Evolutionary conservation across 2,113 vertebrate genomes (phyloP), one percentile per base, ranked within the genome.

Genomic region (Nannobrachium achirus): DNA sequence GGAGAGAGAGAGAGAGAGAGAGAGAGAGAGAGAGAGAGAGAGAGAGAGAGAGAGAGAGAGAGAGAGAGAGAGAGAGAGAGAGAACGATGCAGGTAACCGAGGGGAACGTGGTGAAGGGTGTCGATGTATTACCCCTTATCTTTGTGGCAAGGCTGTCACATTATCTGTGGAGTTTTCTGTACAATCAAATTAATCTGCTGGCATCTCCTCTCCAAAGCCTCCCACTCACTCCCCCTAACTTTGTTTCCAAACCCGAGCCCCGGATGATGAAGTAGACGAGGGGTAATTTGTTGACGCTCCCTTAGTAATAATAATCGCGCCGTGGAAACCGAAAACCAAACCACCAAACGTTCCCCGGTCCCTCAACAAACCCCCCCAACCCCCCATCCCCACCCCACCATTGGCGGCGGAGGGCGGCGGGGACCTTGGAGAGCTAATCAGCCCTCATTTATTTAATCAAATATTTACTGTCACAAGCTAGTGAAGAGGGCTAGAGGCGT

Each of bases 391-490:
- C 25, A 1, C 25, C 25, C 25, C 25, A 3, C 25, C 25, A 33
- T 33, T 33, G 1, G 25, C 6, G 25, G 25, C 25, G 25, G 25
- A 3, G 25, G 70, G 25, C 25, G 25, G 70, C 69, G 15, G 60
- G 61, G 51, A 33, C 76, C 69, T 87, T 59, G 40, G 69, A 82
- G 78, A 82, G 76, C 67, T 83, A 86, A 86, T 87, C 88, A 88
- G 69, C 63, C 76, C 73, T 84, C 73, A 83, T 89, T 84, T 86
- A 80, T 87, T 85, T 78, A 84, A 87, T 89, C 87, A 87, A 90
- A 90, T 89, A 89, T 91, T 89, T 85, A 84, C 82, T 74, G 66
- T 81, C 84, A 83, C 71, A 72, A 77, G 82, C 73, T 72, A 80
- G 51, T 51, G 45, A 73, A 71, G 65, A 76, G 45, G 71, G 76